Evolutionary conservation across 1,140 invertebrate genomes (phyloP).

Genomic region (Trachymyrmex septentrionalis): DNA sequence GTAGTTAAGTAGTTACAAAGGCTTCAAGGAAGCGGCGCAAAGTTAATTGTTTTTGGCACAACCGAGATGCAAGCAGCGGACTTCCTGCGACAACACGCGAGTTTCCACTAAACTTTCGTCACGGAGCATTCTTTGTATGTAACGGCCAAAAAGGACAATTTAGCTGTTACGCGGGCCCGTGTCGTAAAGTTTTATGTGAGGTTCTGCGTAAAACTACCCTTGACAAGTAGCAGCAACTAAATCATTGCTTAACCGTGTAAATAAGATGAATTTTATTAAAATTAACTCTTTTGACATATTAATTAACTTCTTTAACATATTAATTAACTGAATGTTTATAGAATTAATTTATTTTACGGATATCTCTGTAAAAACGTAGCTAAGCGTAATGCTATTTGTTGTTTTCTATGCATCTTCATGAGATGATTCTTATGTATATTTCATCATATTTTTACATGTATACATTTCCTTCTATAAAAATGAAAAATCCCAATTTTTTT

Average conservation of each 20-base stretch:
- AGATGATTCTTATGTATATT: not conserved
- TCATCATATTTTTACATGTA: not conserved
- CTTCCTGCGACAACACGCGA: slow-evolving; percentile 36
- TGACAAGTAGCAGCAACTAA: not conserved
- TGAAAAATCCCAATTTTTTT: not conserved
- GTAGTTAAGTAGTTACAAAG: slow-evolving; percentile 61
- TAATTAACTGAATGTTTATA: not conserved
- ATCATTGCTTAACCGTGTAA: not conserved
- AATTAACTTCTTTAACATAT: not conserved
- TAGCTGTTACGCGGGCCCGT: not conserved
- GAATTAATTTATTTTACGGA: not conserved
- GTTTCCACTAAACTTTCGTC: slow-evolving; percentile 48
- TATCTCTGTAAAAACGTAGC: not conserved
- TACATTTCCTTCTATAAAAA: not conserved
- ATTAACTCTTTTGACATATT: not conserved
- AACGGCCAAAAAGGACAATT: slow-evolving; percentile 49
- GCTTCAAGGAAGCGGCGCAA: slow-evolving; percentile 49
- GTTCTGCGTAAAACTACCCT: not conserved
- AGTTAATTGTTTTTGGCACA: slow-evolving; percentile 61
- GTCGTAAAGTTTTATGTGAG: slow-evolving; percentile 29
- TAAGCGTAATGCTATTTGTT: not conserved
- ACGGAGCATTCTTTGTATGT: slow-evolving; percentile 28
- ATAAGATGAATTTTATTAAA: not conserved
- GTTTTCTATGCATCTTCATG: not conserved
- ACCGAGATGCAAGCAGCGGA: slow-evolving; percentile 24